Conservation (phyloP, 2,797 vertebrate species). For the Diceros bicornis region DNA sequence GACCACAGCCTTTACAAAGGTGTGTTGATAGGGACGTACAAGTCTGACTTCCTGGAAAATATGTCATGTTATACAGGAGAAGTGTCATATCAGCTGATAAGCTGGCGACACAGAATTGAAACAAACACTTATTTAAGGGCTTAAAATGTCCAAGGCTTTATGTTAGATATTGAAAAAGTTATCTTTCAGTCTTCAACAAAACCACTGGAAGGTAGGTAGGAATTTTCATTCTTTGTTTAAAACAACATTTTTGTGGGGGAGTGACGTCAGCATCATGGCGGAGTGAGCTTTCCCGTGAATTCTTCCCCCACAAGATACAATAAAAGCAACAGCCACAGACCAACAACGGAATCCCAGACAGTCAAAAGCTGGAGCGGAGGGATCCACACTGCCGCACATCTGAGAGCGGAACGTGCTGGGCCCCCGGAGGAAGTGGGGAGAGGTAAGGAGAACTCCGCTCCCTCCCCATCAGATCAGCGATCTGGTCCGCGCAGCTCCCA, state of each 20-base stretch:
- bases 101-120: slow-evolving; percentile 21
- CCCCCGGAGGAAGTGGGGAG: no score
- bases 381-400: no score
- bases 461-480: no score
- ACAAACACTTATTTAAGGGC: slow-evolving; percentile 23
- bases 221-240: slow-evolving; percentile 41
- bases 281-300: no score
- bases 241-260: slow-evolving; percentile 40
- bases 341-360: no score
- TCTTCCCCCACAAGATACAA: no score
- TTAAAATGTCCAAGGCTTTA: slow-evolving; percentile 60
- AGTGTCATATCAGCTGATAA: not conserved
- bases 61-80: not conserved
- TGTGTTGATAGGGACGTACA: not conserved
- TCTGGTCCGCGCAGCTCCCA: no score
- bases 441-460: no score
- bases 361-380: no score
- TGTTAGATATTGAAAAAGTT: slow-evolving; percentile 4
- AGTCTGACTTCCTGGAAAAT: slow-evolving; percentile 60
- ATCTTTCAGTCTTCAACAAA: not conserved
- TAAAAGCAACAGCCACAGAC: no score
- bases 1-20: not conserved
- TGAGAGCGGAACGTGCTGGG: no score
- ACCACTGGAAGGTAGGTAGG: not conserved
- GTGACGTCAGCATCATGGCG: no score